Evolutionary conservation across 2,113 vertebrate species (phyloP), one percentile per base, ranked within the genome.

Genomic region (Anoplopoma fimbria): DNA sequence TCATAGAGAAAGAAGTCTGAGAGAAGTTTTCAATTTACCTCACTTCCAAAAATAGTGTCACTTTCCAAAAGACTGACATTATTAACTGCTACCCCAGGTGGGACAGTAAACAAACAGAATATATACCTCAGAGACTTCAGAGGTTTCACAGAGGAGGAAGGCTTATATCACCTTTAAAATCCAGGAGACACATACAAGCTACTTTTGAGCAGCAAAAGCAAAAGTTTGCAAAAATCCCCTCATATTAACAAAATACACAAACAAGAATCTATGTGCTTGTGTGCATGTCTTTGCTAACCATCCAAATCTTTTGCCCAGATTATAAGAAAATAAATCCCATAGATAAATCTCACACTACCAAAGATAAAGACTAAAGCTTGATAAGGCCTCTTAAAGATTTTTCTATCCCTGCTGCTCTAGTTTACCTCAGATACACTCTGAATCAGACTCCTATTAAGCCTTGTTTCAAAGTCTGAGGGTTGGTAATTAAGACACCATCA

Each of bases 401-500:
- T 31, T 40, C 6, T 17, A 33, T 72, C 62, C 38, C 29, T 75
- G 42, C 29, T 71, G 69, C 70, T 84, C 21, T 8, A 23, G 14
- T 60, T 67, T 68, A 19, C 31, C 40, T 65, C 31, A 8, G 36
- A 36, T 36, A 36, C 3, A 6, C 36, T 36, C 42, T 75, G 75
- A 87, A 68, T 71, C 76, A 85, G 4, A 47, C 72, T 69, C 2
- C 9, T 21, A 17, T 71, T n/a, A 57, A 67, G 33, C 42, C 55
- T 53, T 14, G 25, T 73, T 81, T 79, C 38, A 77, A 76, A 88
- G 78, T 29, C 73, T 65, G 64, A 70, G 19, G 62, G 29, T 13
- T n/a, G 45, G 34, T 77, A 72, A 90, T 84, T 77, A 90, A 81
- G 61, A 67, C 47, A 76, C 21, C 6, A 5, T n/a, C 55, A 51